Conservation (phyloP, 2,797 vertebrate genomes). For the Cetoscarus ocellatus region DNA sequence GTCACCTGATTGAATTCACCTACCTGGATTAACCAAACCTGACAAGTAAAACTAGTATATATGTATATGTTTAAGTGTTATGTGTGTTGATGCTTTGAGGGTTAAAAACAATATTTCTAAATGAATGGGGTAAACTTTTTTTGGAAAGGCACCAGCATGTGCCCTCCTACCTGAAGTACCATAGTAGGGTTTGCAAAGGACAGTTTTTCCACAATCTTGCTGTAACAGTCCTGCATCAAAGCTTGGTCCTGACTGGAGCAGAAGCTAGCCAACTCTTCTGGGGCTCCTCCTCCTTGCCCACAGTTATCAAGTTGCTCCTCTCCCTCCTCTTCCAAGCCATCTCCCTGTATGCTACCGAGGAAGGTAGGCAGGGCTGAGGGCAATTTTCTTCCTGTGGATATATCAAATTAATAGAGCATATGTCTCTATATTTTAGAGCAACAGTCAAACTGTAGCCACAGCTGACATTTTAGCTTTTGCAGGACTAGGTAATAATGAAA, state of each 20-base stretch:
- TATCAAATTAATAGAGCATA: background rate
- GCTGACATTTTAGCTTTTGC: background rate
- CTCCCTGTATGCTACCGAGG: slow-evolving; percentile 93
- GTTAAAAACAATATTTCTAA: too few species aligned
- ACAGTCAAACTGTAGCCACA: background rate
- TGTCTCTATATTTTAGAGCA: background rate
- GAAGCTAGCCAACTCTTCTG: slow-evolving; percentile 89
- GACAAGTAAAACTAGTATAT: too few species aligned
- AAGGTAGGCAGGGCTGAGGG: slow-evolving; percentile 95
- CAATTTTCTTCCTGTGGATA: slow-evolving; percentile 89
- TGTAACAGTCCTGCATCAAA: slow-evolving; percentile 99
- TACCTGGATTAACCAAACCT: too few species aligned
- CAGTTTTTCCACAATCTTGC: slow-evolving; percentile 98
- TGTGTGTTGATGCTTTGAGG: too few species aligned
- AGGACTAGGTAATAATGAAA: background rate
- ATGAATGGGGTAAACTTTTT: background rate
- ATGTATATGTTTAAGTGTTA: too few species aligned
- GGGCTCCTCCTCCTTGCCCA: slow-evolving; percentile 70
- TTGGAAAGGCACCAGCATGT: background rate
- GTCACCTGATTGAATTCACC: too few species aligned
- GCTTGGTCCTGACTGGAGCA: slow-evolving; percentile 96
- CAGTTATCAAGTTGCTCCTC: slow-evolving; percentile 85
- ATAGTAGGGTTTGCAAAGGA: slow-evolving; percentile 97
- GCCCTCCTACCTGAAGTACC: slow-evolving; percentile 93
- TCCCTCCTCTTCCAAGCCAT: slow-evolving; percentile 87